Base-by-base conservation (phyloP, 2,888 invertebrate genomes). In the Polydrusus tereticollis region DNA sequence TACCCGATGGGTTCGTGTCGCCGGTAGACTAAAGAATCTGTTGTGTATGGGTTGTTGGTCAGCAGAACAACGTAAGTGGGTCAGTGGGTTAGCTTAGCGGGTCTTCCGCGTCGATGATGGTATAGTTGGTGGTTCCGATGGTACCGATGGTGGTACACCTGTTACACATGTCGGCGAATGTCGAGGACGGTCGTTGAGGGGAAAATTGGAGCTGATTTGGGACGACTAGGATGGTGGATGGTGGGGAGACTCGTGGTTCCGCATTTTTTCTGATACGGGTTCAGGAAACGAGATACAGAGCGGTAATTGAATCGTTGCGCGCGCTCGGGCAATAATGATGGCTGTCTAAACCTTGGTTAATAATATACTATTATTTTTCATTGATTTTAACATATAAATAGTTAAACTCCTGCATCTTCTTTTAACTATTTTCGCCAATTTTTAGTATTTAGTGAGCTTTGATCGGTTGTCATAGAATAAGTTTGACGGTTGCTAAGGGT, bases 41-140 rank as follows among this genome's bases (percentile, higher is more conserved):
- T 72, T 73, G 55, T 62, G 73, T 66, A 68, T 81, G 59, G 78
- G 78, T 74, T 85, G 83, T 85, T 85, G 85, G 85, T 83, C 85
- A 85, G 82, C 84, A 82, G 84, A 82, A 82, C 84, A 81, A 72
- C 78, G 78, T 78, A 85, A 83, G 82, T 85, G 82, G 85, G 85
- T 85, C 83, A 85, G 84, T 85, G 81, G 85, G 72, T 69, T 69
- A 75, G 47, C 62, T 69, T 75, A 75, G 75, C 75, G 75, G 75
- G 75, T 75, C 75, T 75, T 75, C 72, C 74, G 72, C 67, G 69
- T 68, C 66, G 65, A 45, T 62, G 69, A 58, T 69, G 64, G 72
- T 72, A 58, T 60, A 26, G 72, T 52, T 67, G 62, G 72, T 45
- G 21, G 45, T 45, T 41, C 47, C 45, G 50, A 18, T 60, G 29